Conservation (phyloP, 2,888 invertebrate genomes). For the Cryptops parisi region DNA sequence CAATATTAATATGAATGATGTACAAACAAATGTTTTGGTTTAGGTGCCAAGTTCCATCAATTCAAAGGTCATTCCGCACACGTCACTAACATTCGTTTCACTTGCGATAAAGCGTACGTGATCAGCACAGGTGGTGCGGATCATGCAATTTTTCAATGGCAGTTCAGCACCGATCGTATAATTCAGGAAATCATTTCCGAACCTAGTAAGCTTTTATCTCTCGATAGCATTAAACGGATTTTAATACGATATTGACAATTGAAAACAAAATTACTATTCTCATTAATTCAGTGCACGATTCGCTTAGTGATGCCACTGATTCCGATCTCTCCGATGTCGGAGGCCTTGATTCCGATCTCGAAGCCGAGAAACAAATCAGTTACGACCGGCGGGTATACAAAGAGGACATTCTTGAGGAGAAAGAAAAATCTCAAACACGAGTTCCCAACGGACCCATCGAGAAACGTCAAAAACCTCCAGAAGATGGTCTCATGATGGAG, state of each 20-base stretch:
- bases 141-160: conserved; percentile 35
- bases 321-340: conserved; percentile 5
- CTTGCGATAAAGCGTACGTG: conserved; percentile 29
- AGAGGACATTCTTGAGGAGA: neutral
- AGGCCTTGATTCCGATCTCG: conserved; percentile 12
- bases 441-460: neutral
- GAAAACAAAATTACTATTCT: too few species aligned
- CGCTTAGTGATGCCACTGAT: conserved; percentile 5
- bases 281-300: neutral
- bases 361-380: conserved; percentile 8
- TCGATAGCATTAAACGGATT: too few species aligned
- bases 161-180: conserved; percentile 19
- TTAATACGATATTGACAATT: too few species aligned
- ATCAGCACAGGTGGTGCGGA: conserved; percentile 34
- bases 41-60: conserved; percentile 34
- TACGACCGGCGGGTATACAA: neutral
- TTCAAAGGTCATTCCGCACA: conserved; percentile 35
- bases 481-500: conserved; percentile 7
- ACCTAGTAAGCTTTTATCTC: neutral
- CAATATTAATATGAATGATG: neutral
- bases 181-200: neutral
- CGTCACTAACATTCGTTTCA: conserved; percentile 34
- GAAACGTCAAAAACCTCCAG: conserved; percentile 9
- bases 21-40: conserved; percentile 5
- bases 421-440: neutral